Base-by-base conservation (phyloP, 2,888 invertebrate species). In the Furcula furcula region DNA sequence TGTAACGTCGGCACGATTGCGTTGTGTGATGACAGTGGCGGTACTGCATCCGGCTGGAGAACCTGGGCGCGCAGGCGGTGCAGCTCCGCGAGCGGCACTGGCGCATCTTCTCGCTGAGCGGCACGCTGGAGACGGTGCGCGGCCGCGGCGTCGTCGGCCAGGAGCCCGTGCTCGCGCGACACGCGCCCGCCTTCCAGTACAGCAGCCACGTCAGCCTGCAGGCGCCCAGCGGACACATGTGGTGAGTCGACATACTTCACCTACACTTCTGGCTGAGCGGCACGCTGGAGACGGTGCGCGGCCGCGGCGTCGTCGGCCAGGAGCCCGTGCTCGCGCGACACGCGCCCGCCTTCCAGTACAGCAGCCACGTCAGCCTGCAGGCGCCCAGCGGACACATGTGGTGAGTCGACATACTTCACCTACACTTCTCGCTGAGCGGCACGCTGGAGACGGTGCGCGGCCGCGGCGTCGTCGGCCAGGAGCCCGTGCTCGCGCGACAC, bases 361-460 rank as follows among this genome's bases (percentile, higher is more conserved):
- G 97, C 77, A 98, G 97, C 77, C 98, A 98, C 81, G 98, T 99
- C 33, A 97, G 97, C 59, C 90, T 99, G 53, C 98, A 98, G 89
- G 97, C 98, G 36, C 97, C 98, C 22, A 97, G 97, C 72, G 99
- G 99, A 5, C 98, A 99, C 71, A 97, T 98, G 97, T 98, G 98
- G 98, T 97, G 72, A 11, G 36, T 11, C 76, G 89, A 1, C 15
- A 23, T 23, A 12, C 7, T 18, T 18, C 7, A 5, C 4, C 7
- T 18, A n/a, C n/a, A n/a, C 74, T 98, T 98, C 82, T 97, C 97
- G 20, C 89, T 98, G 40, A 95, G 95, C 31, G 96, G 97, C 33
- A 98, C 98, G 7, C 85, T 98, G 63, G 98, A 98, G 88, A 98
- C 98, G 0, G 96, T 96, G 1, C 91, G 98, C 53, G 98, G 98